Base-by-base conservation (phyloP, 1,140 invertebrate species). In the Akabosia matsudoensis region DNA sequence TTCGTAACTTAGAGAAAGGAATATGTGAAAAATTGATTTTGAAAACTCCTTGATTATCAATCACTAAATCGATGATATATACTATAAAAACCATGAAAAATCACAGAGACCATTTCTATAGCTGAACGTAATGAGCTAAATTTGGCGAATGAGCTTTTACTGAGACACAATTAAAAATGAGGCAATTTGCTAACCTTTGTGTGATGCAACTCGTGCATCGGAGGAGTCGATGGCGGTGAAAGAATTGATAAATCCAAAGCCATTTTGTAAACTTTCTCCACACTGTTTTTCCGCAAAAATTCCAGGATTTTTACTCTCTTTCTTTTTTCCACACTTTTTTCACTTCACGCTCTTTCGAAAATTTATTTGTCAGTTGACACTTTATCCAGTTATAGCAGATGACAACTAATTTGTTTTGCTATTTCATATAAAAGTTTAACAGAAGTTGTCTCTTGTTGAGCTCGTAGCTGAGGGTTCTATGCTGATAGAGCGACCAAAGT, bases 151-250 rank as follows among this genome's bases (percentile, higher is more conserved):
- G n/a, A n/a, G n/a, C n/a, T n/a, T n/a, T n/a, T n/a, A n/a, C n/a
- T n/a, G n/a, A n/a, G n/a, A n/a, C n/a, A n/a, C n/a, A n/a, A n/a
- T n/a, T n/a, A n/a, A n/a, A n/a, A n/a, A n/a, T n/a, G n/a, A n/a
- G n/a, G n/a, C n/a, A n/a, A n/a, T 24, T 56, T 16, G 22, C 73
- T 56, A 28, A 74, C 73, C 73, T 74, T 74, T 37, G 7, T 26
- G 33, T 37, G 52, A 73, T 45, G 37, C 13, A 34, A 45, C 3
- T 74, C 73, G n/a, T 56, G 37, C 31, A 45, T 75, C 1, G 76
- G 78, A 28, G 80, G 80, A n/a, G 80, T 81, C n/a, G 76, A 79
- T 4, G 80, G 80, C 18, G 80, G 80, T 70, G 80, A 81, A 33
- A 81, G 74, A 3, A 81, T 33, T 61, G 78, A 74, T 52, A 81